phyloP scores from a whole-genome alignment of 2,797 vertebrate species.

The Leptatherina wallacei region DNA sequence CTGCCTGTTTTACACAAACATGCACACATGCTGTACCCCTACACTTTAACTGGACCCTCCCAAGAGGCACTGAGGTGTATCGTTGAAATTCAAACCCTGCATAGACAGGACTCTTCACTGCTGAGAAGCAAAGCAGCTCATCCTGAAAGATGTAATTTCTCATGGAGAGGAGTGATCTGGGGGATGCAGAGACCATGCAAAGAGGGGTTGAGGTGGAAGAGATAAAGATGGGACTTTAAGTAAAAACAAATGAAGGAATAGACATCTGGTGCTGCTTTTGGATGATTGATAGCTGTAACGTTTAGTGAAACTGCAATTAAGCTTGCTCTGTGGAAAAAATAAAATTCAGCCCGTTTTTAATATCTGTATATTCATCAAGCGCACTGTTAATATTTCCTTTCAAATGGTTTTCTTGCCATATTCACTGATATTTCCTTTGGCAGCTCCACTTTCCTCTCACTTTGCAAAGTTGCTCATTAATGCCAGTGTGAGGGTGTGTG shows the following conservation, averaged over 20 bases:
- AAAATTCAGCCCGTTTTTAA: constrained; percentile 32
- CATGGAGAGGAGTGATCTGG: constrained; percentile 34
- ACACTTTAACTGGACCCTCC: constrained; percentile 71
- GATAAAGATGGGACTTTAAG: constrained; percentile 30
- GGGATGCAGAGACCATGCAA: constrained; percentile 49
- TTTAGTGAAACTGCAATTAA: neutral
- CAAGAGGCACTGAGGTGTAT: constrained; percentile 72
- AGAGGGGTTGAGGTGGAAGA: constrained; percentile 33
- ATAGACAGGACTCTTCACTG: constrained; percentile 50
- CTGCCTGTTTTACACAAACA: constrained; percentile 15
- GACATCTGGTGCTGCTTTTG: constrained; percentile 13
- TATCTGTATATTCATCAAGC: constrained; percentile 26
- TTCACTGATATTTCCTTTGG: constrained; percentile 67
- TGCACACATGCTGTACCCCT: constrained; percentile 37
- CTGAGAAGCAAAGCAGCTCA: constrained; percentile 59
- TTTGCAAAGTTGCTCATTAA: constrained; percentile 67
- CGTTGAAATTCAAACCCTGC: constrained; percentile 73
- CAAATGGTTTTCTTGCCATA: constrained; percentile 37
- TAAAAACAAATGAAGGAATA: constrained; percentile 1
- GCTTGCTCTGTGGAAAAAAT: neutral
- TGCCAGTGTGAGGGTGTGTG: constrained; percentile 47
- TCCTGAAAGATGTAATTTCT: constrained; percentile 68
- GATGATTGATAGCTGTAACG: neutral
- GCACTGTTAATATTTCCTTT: constrained; percentile 52
- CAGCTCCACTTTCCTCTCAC: constrained; percentile 59